Conservation (phyloP, 2,113 vertebrate genomes). For the Brachyhypopomus occidentalis region DNA sequence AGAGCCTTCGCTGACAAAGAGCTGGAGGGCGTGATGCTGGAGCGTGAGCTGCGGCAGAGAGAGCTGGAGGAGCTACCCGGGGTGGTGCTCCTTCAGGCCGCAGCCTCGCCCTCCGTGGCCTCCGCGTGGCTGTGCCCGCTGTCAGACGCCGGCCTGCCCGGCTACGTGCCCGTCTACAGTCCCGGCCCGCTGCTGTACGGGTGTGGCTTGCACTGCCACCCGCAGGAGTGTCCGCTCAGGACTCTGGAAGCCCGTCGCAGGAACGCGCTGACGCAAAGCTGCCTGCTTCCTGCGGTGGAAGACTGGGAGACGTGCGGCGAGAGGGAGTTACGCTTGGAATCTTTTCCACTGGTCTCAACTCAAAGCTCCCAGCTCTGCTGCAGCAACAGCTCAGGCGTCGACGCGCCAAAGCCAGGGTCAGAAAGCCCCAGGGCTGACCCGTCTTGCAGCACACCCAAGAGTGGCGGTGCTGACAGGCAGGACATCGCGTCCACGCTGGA, state of each 20-base stretch:
- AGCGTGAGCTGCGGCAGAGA: slow-evolving; percentile 69
- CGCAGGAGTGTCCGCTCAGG: slow-evolving; percentile 53
- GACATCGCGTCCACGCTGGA: slow-evolving; percentile 34
- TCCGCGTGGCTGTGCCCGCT: slow-evolving; percentile 58
- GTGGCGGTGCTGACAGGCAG: slow-evolving; percentile 27
- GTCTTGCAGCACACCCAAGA: slow-evolving; percentile 10
- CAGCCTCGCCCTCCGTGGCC: slow-evolving; percentile 38
- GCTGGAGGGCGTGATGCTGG: slow-evolving; percentile 75
- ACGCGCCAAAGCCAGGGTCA: slow-evolving; percentile 45
- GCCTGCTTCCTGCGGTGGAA: slow-evolving; percentile 39
- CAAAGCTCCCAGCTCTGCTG: slow-evolving; percentile 33
- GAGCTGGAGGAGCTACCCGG: slow-evolving; percentile 62
- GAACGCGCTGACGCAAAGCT: slow-evolving; percentile 37
- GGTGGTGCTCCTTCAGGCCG: slow-evolving; percentile 46
- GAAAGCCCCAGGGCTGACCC: slow-evolving; percentile 31
- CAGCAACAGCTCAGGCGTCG: slow-evolving; percentile 35
- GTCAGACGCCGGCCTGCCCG: slow-evolving; percentile 55
- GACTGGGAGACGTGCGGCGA: slow-evolving; percentile 38
- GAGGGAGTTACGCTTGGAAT: slow-evolving; percentile 34
- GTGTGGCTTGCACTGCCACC: slow-evolving; percentile 66
- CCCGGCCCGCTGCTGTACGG: slow-evolving; percentile 63
- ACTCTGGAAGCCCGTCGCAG: slow-evolving; percentile 43
- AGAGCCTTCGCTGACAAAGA: slow-evolving; percentile 76
- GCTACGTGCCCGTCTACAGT: slow-evolving; percentile 64
- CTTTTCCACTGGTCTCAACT: slow-evolving; percentile 15